phyloP scores from a whole-genome alignment of 2,797 vertebrate species.

The Masticophis lateralis region DNA sequence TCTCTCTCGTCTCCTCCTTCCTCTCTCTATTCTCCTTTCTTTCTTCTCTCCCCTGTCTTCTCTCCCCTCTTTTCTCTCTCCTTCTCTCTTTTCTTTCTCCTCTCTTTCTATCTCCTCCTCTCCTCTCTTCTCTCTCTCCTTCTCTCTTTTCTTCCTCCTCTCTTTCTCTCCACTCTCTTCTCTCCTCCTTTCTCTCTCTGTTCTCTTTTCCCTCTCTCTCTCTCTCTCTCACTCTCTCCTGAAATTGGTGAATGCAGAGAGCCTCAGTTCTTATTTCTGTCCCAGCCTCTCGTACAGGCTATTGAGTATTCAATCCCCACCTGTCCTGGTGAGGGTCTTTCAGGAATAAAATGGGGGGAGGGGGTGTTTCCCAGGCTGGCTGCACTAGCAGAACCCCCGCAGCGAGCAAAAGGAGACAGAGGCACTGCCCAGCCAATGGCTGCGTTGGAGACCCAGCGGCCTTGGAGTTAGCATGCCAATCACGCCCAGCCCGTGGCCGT shows the following conservation, averaged over 20 bases:
- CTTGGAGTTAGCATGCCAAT: constrained; percentile 53
- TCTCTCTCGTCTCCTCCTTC: too few species aligned
- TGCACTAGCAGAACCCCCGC: not conserved
- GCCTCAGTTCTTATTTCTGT: too few species aligned
- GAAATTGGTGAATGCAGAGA: not conserved
- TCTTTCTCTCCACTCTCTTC: too few species aligned
- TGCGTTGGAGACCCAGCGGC: rapidly evolving
- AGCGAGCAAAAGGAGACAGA: not conserved
- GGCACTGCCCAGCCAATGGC: not conserved
- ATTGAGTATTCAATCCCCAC: not conserved
- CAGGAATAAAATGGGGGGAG: not conserved
- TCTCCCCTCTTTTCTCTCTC: too few species aligned
- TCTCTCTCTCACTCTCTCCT: not conserved
- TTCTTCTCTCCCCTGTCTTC: too few species aligned
- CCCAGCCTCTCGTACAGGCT: not conserved
- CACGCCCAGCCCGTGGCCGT: constrained; percentile 45
- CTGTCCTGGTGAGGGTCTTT: not conserved
- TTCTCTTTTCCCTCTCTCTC: not conserved
- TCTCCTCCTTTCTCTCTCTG: not conserved
- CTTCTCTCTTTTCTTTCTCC: too few species aligned
- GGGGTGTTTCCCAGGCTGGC: not conserved
- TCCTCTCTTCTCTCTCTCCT: too few species aligned
- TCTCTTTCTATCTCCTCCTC: too few species aligned
- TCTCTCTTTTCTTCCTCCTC: too few species aligned
- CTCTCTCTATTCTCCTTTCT: too few species aligned